Evolutionary conservation across 2,797 vertebrate species (phyloP).

Genomic region (Percopsis omiscomaycus): DNA sequence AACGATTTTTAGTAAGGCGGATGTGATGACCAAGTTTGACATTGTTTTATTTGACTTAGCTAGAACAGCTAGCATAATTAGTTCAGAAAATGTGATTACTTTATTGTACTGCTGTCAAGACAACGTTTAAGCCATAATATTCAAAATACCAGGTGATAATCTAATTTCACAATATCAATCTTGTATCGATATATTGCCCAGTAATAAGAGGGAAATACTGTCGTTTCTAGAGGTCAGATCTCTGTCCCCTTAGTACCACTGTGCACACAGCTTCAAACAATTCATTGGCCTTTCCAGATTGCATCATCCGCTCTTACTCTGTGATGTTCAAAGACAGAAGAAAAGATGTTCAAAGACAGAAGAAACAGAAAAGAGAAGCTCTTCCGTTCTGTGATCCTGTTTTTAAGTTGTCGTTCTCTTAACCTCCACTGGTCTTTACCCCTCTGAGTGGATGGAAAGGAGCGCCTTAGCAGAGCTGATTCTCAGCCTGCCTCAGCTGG

Average conservation of each 20-base stretch:
- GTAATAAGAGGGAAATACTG: too few relatives aligned
- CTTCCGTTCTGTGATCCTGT: conserved; percentile 32
- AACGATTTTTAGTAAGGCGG: conserved; percentile 28
- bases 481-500: conserved; percentile 44
- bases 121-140: too few relatives aligned
- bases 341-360: too few relatives aligned
- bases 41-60: too few relatives aligned
- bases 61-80: too few relatives aligned
- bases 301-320: conserved; percentile 48
- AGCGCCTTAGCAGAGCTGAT: conserved; percentile 47
- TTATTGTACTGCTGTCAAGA: too few relatives aligned
- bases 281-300: conserved; percentile 48
- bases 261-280: conserved; percentile 26
- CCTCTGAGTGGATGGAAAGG: conserved; percentile 63
- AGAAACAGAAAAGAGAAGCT: conserved; percentile 18
- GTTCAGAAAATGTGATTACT: too few relatives aligned
- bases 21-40: conserved; percentile 18
- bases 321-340: conserved; percentile 19
- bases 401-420: conserved; percentile 41
- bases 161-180: too few relatives aligned
- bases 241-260: too few relatives aligned
- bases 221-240: too few relatives aligned
- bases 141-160: too few relatives aligned
- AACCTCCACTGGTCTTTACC: conserved; percentile 50
- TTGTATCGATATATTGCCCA: too few relatives aligned